These are phyloP conservation scores for Antechinus stuartii DNA, from an alignment of 2,113 vertebrate genomes.

Conservation along the genomic window DNA sequence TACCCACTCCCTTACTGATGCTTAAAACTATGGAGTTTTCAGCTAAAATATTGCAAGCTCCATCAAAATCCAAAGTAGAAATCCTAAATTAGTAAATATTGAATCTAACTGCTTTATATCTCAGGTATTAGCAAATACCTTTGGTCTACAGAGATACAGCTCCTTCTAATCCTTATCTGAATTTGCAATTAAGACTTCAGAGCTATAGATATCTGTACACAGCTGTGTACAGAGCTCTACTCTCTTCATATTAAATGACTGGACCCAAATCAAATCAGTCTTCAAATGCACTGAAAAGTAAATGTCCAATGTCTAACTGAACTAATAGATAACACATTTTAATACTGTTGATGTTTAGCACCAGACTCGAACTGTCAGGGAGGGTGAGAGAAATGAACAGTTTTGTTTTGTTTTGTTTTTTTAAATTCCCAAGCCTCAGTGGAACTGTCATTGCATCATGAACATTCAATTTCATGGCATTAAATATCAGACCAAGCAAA, in stretches of 20 bases:
- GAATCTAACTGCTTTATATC: conserved; percentile 82
- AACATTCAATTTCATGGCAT: conserved; percentile 66
- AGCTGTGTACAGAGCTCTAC: conserved; percentile 80
- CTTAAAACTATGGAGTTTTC: conserved; percentile 73
- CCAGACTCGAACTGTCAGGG: conserved; percentile 68
- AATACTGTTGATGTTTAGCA: conserved; percentile 78
- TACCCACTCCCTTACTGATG: conserved; percentile 49
- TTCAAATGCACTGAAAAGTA: conserved; percentile 86
- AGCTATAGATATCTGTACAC: conserved; percentile 84
- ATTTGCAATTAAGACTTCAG: conserved; percentile 91
- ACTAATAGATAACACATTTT: conserved; percentile 83
- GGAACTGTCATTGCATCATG: conserved; percentile 71
- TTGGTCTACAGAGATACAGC: conserved; percentile 86
- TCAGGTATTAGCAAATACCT: conserved; percentile 87
- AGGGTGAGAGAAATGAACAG: conserved; percentile 60
- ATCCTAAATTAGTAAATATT: conserved; percentile 85
- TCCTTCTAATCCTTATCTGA: conserved; percentile 88
- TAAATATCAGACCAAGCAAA: conserved; percentile 77
- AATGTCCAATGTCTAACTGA: conserved; percentile 86
- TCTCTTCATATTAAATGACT: conserved; percentile 85
- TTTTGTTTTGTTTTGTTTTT: background rate
- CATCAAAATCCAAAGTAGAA: conserved; percentile 82
- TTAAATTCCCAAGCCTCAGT: background rate
- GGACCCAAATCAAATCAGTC: conserved; percentile 86
- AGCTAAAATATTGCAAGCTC: conserved; percentile 77